A percentile compares a stretch with the other conserved stretches of the same genome.
Evolutionary conservation across 2,797 vertebrate species (phyloP).

Genomic region (Sebastes diaconus): DNA sequence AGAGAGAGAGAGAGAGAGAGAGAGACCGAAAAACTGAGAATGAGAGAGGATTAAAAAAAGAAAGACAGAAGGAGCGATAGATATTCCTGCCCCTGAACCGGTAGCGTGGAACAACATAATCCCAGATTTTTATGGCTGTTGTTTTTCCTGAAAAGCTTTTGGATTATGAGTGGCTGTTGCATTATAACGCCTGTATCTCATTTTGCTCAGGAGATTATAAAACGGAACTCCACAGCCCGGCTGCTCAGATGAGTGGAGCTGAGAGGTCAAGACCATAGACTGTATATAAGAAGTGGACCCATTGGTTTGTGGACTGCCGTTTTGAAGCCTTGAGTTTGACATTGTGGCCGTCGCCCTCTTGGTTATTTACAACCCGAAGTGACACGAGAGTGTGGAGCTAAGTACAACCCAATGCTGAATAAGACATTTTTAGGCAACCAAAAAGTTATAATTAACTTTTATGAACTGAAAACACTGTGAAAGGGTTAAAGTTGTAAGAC

Average conservation of each 20-base stretch:
- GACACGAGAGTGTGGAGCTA: no score
- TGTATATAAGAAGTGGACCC: no score
- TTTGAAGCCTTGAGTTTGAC: no score
- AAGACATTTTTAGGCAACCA: no score
- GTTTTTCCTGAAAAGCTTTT: conserved; percentile 74
- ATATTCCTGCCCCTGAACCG: conserved; percentile 69
- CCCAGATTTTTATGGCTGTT: conserved; percentile 76
- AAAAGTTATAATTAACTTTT: no score
- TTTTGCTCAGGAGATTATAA: conserved; percentile 59
- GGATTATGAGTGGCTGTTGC: conserved; percentile 71
- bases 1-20: neutral
- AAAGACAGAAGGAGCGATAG: conserved; percentile 59
- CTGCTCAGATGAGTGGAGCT: conserved; percentile 48
- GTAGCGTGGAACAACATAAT: conserved; percentile 77
- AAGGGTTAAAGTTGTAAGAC: no score
- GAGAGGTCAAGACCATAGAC: neutral
- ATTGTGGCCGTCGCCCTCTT: no score
- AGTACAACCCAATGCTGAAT: no score
- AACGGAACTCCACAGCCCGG: conserved; percentile 40
- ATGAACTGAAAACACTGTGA: no score
- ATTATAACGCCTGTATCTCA: conserved; percentile 65
- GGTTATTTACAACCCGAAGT: no score
- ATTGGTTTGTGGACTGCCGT: no score
- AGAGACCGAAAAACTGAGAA: conserved; percentile 40
- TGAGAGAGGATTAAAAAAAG: conserved; percentile 64